Percentiles rank a stretch among this genome's conserved stretches.
These are phyloP conservation scores for Colostygia pectinataria DNA, from an alignment of 2,888 invertebrate species.

Conservation along the genomic window DNA sequence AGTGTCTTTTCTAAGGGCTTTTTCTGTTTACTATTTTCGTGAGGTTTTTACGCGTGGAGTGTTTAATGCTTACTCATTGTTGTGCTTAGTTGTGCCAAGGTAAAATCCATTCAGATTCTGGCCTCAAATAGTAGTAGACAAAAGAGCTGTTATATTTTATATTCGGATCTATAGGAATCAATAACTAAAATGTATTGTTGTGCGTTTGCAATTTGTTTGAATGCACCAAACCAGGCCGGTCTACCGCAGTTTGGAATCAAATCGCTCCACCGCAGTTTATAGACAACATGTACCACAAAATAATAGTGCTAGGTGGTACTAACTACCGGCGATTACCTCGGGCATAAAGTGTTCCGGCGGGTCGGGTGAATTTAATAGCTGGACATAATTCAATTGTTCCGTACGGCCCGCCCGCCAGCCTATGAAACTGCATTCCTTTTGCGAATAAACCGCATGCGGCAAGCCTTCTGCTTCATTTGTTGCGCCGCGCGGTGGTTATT, in stretches of 20 bases:
- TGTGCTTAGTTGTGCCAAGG: not conserved
- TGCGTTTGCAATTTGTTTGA: too few species aligned
- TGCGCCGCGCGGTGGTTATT: constrained; percentile 17
- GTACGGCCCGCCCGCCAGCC: constrained; percentile 60
- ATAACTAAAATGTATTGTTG: too few species aligned
- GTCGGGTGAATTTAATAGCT: constrained; percentile 63
- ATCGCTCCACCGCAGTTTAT: constrained; percentile 37
- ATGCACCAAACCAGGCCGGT: constrained; percentile 11
- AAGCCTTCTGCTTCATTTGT: constrained; percentile 37
- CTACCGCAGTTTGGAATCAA: constrained; percentile 38
- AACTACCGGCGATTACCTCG: constrained; percentile 51
- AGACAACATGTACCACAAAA: constrained; percentile 23
- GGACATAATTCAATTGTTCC: constrained; percentile 74
- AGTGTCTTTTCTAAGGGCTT: constrained; percentile 19
- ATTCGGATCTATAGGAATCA: too few species aligned
- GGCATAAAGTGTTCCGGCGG: constrained; percentile 49
- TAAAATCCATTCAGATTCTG: not conserved
- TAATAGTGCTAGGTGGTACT: constrained; percentile 33
- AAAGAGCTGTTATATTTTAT: too few species aligned
- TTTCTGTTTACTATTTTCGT: constrained; percentile 13
- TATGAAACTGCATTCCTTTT: constrained; percentile 68
- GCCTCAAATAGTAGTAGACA: too few species aligned
- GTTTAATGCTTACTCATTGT: constrained; percentile 5
- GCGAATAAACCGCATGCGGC: constrained; percentile 40
- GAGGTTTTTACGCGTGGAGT: constrained; percentile 4